phyloP scores from a whole-genome alignment of 2,797 vertebrate genomes.

The Hemitrygon akajei region DNA sequence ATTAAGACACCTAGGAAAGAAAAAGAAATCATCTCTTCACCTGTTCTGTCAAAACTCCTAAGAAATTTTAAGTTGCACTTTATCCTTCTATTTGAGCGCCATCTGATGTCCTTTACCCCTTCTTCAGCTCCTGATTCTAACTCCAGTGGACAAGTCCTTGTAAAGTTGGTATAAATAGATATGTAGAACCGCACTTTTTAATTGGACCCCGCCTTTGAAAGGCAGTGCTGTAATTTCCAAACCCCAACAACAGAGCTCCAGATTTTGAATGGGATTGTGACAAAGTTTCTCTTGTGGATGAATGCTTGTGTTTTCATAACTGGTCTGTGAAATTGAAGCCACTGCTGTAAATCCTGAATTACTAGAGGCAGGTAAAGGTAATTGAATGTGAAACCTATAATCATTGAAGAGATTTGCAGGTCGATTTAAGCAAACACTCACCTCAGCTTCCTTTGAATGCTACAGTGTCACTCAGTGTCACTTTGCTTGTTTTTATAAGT shows the following conservation, averaged over 20 bases:
- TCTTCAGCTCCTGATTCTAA: background rate
- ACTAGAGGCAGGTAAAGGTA: background rate
- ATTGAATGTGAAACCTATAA: background rate
- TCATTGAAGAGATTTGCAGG: no score
- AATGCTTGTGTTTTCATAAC: background rate
- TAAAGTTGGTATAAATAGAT: background rate
- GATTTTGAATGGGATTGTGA: background rate
- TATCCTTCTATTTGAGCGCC: no score
- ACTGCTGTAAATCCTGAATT: background rate
- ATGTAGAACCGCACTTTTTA: background rate
- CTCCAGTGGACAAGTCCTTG: background rate
- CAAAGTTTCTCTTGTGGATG: background rate
- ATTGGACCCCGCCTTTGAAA: background rate
- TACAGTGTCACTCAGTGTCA: background rate
- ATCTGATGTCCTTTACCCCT: no score
- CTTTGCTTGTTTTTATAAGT: background rate
- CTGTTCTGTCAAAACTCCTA: no score
- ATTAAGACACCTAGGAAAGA: no score
- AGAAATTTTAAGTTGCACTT: background rate
- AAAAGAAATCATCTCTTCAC: no score
- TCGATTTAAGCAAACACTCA: background rate
- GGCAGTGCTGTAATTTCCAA: background rate
- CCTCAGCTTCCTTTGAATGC: background rate
- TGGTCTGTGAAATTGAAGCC: background rate
- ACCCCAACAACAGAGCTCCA: background rate